Conservation (phyloP, 2,888 invertebrate genomes). For the Ormia ochracea region DNA sequence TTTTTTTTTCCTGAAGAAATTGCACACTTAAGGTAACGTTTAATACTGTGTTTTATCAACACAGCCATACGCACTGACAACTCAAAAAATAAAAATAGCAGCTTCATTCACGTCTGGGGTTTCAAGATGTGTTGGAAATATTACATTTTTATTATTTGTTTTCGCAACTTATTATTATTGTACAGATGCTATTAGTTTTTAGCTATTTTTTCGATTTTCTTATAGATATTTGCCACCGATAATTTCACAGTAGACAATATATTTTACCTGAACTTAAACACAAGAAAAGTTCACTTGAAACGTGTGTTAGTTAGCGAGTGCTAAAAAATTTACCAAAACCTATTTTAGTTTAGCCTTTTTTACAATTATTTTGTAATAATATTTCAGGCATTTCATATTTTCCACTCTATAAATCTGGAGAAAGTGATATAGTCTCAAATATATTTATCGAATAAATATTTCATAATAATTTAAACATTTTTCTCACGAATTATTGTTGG, state of each 20-base stretch:
- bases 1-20: slow-evolving; percentile 23
- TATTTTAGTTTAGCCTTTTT: no score
- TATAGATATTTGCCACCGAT: slow-evolving; percentile 14
- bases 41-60: not conserved
- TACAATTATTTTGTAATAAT: no score
- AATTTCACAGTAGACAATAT: no score
- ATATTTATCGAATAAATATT: no score
- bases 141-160: slow-evolving; percentile 18
- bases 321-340: no score
- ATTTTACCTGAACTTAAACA: no score
- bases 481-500: slow-evolving; percentile 47
- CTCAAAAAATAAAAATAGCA: not conserved
- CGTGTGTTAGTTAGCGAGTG: no score
- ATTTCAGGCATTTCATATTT: no score
- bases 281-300: no score
- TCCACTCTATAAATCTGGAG: no score
- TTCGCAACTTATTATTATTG: slow-evolving; percentile 48
- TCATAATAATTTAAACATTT: slow-evolving; percentile 35
- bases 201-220: slow-evolving; percentile 27
- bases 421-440: no score
- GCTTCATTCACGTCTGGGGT: slow-evolving; percentile 11
- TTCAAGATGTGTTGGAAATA: slow-evolving; percentile 31
- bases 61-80: slow-evolving; percentile 2
- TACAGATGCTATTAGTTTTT: slow-evolving; percentile 37
- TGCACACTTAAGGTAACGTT: slow-evolving; percentile 21